Base-by-base conservation (phyloP, 2,888 invertebrate species). In the Caenorhabditis sulstoni region DNA sequence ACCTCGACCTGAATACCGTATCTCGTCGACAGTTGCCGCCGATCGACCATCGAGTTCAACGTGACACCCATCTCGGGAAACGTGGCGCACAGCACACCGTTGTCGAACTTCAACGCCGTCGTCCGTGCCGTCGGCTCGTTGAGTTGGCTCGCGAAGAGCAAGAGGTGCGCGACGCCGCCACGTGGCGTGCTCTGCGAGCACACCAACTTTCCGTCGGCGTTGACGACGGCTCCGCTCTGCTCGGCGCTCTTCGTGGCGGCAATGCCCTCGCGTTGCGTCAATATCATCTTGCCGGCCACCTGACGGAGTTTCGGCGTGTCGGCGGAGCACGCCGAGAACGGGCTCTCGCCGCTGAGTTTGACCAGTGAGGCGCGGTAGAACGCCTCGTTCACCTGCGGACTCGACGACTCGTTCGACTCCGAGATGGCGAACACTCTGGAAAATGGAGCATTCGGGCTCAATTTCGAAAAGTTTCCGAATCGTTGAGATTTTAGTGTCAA, bases 21-120 rank as follows among this genome's bases (percentile, higher is more conserved):
- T 20, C 86, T 68, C 45, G 85, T 85, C 11, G 85, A 78, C 23
- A 86, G 64, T 57, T 85, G 85, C 11, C 86, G 78, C 11, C 86
- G 79, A 53, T 86, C 86, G 0, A 86, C 83, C 86, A 86, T 86
- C 16, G 86, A 86, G 50, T 86, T 86, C 55, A 86, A 45, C 2
- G 85, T 83, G 14, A 86, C 85, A 18, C 86, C 86, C 85, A 86
- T 86, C 66, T 86, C 86, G 0, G 86, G 86, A 59, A 86, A 86
- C 23, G 85, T 85, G 5, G 86, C 85, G 47, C 86, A 86, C 16
- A 86, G 59, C 9, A 85, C 66, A 39, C 85, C 85, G 58, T 85
- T 79, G 16, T 86, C 86, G 50, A 75, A 86, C 22, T 83, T 82
- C 59, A 86, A 67, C 0, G 81, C 59, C 11, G 84, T 86, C 22